Percentiles rank a stretch among this genome's conserved stretches.
These are phyloP conservation scores for Cantharis flavilabris DNA, from an alignment of 2,888 invertebrate genomes.

Conservation along the genomic window DNA sequence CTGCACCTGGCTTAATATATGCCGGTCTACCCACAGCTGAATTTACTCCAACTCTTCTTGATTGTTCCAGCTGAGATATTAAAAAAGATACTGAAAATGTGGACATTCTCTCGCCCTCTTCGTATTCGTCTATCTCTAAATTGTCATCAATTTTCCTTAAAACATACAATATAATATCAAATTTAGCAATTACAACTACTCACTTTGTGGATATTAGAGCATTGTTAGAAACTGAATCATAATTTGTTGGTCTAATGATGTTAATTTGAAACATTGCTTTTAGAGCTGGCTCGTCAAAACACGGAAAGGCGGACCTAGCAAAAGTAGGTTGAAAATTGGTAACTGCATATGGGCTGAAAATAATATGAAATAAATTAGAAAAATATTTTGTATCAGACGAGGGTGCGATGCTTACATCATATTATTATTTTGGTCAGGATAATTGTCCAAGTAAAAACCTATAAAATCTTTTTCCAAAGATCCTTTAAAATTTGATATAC, in stretches of 20 bases:
- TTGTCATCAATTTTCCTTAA: neutral
- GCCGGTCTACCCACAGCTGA: neutral
- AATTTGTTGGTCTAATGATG: neutral
- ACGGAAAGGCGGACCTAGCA: neutral
- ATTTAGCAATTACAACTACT: neutral
- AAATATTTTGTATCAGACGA: too few species aligned
- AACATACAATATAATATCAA: neutral
- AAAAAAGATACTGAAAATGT: neutral
- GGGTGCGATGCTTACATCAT: too few species aligned
- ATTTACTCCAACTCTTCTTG: neutral
- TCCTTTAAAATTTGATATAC: neutral
- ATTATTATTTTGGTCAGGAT: too few species aligned
- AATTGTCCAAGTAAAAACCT: neutral
- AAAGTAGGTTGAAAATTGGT: neutral
- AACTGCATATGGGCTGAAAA: neutral
- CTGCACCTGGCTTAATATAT: neutral
- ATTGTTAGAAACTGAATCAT: neutral
- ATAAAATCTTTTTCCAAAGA: neutral
- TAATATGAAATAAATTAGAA: neutral
- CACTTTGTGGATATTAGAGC: neutral
- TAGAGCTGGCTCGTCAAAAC: neutral
- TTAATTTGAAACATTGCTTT: neutral
- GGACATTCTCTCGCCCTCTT: neutral
- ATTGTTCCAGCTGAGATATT: neutral
- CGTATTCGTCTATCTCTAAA: neutral